Evolutionary conservation across 2,888 invertebrate species (phyloP).

Genomic region (Tyria jacobaeae): DNA sequence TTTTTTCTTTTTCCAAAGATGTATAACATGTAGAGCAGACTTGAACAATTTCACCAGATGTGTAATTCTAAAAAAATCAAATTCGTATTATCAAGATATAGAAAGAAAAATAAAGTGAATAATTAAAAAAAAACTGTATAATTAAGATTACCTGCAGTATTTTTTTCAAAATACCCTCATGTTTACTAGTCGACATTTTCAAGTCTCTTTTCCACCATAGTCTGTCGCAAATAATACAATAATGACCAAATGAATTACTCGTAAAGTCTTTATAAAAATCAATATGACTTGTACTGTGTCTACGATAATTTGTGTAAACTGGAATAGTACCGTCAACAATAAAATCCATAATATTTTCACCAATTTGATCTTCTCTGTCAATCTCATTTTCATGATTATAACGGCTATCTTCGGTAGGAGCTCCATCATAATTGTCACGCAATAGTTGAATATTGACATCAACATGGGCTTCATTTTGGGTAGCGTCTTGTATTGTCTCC

Average conservation of each 20-base stretch:
- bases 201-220: constrained; percentile 37
- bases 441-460: constrained; percentile 17
- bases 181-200: constrained; percentile 41
- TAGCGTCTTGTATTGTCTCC: no score
- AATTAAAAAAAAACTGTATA: constrained; percentile 25
- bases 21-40: constrained; percentile 43
- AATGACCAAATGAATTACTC: constrained; percentile 45
- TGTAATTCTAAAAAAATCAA: constrained; percentile 31
- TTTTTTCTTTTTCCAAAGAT: constrained; percentile 35
- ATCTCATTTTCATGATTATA: constrained; percentile 13
- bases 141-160: constrained; percentile 40
- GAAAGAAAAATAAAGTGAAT: constrained; percentile 19
- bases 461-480: no score
- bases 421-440: constrained; percentile 12
- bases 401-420: constrained; percentile 2
- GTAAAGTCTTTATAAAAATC: constrained; percentile 45
- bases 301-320: constrained; percentile 49
- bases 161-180: constrained; percentile 42
- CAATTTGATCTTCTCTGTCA: constrained; percentile 38
- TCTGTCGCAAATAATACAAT: constrained; percentile 47
- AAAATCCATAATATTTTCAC: constrained; percentile 50
- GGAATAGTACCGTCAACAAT: constrained; percentile 49
- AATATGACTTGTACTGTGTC: constrained; percentile 42
- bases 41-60: constrained; percentile 37
- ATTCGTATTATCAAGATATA: constrained; percentile 12